Evolutionary conservation across 2,113 vertebrate genomes (phyloP), one percentile per base, ranked within the genome.

Genomic region (Sarotherodon lohbergeri): DNA sequence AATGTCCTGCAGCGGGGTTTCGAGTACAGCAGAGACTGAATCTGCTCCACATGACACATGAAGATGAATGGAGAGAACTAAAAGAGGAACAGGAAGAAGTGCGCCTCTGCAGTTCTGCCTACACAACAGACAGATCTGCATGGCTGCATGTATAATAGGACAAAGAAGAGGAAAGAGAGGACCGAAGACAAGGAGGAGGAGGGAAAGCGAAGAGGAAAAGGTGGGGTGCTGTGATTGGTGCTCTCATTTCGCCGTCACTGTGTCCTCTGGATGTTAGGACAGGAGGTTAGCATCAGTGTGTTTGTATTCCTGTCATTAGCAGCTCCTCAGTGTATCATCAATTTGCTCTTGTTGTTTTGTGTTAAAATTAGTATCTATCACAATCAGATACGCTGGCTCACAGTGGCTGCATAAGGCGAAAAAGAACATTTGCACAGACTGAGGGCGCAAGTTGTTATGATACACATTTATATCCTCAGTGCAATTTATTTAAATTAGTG

Each of bases 61-160:
- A 86, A 84, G 89, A 88, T 88, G 81, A 80, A 93, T 87, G 76
- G 84, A 85, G 81, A 36, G 73, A 71, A 76, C 84, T 84, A 81
- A 89, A 81, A 82, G 78, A 90, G n/a, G 71, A 90, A 93, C 83
- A 34, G 29, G 17, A 84, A 82, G 50, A 86, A 3, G 43, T 50
- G 87, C 66, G n/a, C 84, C 36, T 88, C 80, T 66, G 83, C 81
- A 82, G 61, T 79, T 92, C 55, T 86, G 79, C 81, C 84, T 54
- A 39, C 71, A 90, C 32, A 73, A 84, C 92, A 84, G 39, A 27
- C 22, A 48, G 61, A 9, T 61, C 63, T 73, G 41, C 82, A 76
- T 76, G 83, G 43, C 83, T 68, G 36, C 52, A 59, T 52, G 52
- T 76, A 50, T 3, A 80, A 43, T 27, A 88, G 82, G 81, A 92